Base-by-base conservation (phyloP, 2,888 invertebrate species). In the Synanthedon vespiformis region DNA sequence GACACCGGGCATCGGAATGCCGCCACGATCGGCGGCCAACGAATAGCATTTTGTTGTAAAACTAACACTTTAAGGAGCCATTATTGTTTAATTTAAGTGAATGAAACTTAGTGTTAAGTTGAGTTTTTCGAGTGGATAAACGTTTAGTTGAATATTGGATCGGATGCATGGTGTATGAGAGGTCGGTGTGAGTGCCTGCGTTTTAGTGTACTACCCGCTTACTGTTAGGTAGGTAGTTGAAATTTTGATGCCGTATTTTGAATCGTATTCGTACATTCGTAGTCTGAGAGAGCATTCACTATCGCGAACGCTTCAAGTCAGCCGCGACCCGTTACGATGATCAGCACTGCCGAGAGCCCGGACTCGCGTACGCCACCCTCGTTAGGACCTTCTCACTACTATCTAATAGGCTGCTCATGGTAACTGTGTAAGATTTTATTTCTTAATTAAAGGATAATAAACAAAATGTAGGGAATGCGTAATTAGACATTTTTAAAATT, bases 191-290 rank as follows among this genome's bases (percentile, higher is more conserved):
- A 80, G 84, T 86, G 86, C 81, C 83, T 84, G 87, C 74, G 78
- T 77, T 76, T 71, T 83, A 84, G 84, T 75, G 78, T 81, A 85
- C 84, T 83, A 81, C 86, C 22, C 78, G 87, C 87, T 87, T 86
- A 87, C 84, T 84, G 84, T 86, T 87, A 86, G 87, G 87, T 87
- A 86, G 86, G 86, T 86, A 85, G 85, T 85, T 85, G 82, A 78
- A 83, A 84, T 86, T 85, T 84, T 79, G 81, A 85, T 72, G 81
- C 81, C 81, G 80, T 81, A 84, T 84, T 84, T 83, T 82, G 70
- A 78, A 84, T 81, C 77, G 83, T 84, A 84, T 62, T 34, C 34
- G 85, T 85, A 86, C 83, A 84, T 62, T 34, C 34, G 85, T 85
- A 86, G 84, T 72, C 75, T 74, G 78, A 76, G 72, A 74, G 79